Percentiles rank a stretch among this genome's conserved stretches.
Evolutionary conservation across 2,888 invertebrate genomes (phyloP).

Genomic region (Acronicta leporina): DNA sequence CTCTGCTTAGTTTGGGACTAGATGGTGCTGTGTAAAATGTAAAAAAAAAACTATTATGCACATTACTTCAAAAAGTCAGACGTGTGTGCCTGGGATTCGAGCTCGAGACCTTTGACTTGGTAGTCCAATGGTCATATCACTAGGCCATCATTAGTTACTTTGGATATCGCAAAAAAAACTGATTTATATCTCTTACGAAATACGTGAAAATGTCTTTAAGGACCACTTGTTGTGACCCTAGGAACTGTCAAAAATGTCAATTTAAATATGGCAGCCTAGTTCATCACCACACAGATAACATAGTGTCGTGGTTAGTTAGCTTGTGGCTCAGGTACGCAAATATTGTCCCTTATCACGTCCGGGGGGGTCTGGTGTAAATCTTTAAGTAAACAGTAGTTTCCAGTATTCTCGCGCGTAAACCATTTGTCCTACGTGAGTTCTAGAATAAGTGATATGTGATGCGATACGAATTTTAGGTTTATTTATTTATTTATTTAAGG

Average conservation of each 20-base stretch:
- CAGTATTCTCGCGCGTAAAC: conserved; percentile 9
- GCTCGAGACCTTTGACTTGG: too few species aligned
- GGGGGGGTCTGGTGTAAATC: conserved; percentile 43
- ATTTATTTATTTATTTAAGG: too few species aligned
- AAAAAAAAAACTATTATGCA: too few species aligned
- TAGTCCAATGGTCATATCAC: too few species aligned
- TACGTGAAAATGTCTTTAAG: conserved; percentile 25
- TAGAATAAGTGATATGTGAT: not conserved
- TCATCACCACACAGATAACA: conserved; percentile 42
- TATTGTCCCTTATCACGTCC: conserved; percentile 18
- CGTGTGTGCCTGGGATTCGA: too few species aligned
- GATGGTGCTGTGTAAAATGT: too few species aligned
- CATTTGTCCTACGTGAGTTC: conserved; percentile 8
- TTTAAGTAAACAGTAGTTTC: conserved; percentile 15
- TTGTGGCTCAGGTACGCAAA: not conserved
- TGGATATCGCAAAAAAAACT: too few species aligned
- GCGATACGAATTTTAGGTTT: not conserved
- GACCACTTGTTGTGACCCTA: not conserved
- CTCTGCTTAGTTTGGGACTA: too few species aligned
- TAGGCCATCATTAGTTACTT: too few species aligned
- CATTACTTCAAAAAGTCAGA: too few species aligned
- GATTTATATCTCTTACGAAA: too few species aligned
- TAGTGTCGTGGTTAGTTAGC: conserved; percentile 4
- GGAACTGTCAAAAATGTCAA: conserved; percentile 31
- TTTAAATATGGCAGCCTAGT: conserved; percentile 18